Base-by-base conservation (phyloP, 2,797 vertebrate genomes). In the Chaunax sp. region DNA sequence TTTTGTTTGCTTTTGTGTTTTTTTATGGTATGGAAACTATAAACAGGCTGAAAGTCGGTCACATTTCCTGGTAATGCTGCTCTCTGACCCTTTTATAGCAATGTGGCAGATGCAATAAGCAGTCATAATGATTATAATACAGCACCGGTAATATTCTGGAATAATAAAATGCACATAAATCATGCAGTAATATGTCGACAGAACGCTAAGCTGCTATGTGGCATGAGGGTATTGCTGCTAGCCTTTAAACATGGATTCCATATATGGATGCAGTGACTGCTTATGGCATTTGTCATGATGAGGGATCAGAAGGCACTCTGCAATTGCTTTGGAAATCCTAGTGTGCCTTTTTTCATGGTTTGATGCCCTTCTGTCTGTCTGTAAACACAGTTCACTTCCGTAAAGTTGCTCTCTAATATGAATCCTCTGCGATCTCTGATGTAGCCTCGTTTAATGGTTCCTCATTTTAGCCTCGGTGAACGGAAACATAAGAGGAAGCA, bases 261-360 rank as follows among this genome's bases (percentile, higher is more conserved):
- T 49, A 63, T 45, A 66, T 65, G 68, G 69, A 64, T 78, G 66
- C 60, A 19, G 35, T 6, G 60, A 64, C 61, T 77, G 70, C 81
- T 85, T 56, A 69, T 70, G 63, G 25, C 26, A 76, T 69, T 64
- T 49, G 66, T 76, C 56, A 63, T 37, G 38, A 76, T 44, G 70
- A 64, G 23, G 66, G 54, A 56, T 46, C 41, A 69, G 51, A 46
- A 35, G 25, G 61, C 52, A 33, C 68, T 63, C 55, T 73, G 68
- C 53, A 8, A 20, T 78, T 67, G 63, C 82, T 90, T 91, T 89
- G 87, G 87, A 88, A 84, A 83, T 83, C 60, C 81, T 87, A 81
- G 84, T 84, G 81, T 86, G 83, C 77, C 9, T 66, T 61, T 41
- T 57, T 22, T 30, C 6, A 33, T 50, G 8, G 20, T 64, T 60